These are phyloP conservation scores for Barypeithes pellucidus DNA, from an alignment of 2,888 invertebrate species.

Conservation along the genomic window DNA sequence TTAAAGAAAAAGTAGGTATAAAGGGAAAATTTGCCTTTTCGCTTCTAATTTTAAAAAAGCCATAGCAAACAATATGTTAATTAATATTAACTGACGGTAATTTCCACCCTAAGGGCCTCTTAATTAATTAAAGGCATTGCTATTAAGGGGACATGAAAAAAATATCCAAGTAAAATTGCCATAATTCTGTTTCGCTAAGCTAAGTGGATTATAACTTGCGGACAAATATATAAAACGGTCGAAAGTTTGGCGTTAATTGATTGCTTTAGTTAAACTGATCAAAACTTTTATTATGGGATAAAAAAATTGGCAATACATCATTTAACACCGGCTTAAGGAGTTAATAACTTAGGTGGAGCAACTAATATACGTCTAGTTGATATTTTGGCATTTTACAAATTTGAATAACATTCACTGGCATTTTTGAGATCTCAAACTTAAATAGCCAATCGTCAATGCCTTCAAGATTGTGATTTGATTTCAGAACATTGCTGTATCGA, in stretches of 20 bases:
- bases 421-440: too few relatives aligned
- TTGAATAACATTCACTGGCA: too few relatives aligned
- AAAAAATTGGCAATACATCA: background rate
- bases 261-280: background rate
- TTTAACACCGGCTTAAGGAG: too few relatives aligned
- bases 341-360: too few relatives aligned
- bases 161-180: background rate
- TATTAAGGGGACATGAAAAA: constrained; percentile 1
- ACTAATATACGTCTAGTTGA: too few relatives aligned
- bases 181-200: constrained; percentile 2
- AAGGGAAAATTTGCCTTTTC: background rate
- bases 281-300: background rate
- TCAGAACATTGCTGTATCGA: too few relatives aligned
- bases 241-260: constrained; percentile 2
- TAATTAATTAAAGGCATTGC: constrained; percentile 1
- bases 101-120: background rate
- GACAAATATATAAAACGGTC: constrained; percentile 1
- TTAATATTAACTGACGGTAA: constrained; percentile 12
- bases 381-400: too few relatives aligned
- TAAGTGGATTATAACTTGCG: constrained; percentile 8
- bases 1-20: background rate
- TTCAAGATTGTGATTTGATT: too few relatives aligned
- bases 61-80: constrained; percentile 7
- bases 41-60: background rate
- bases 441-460: too few relatives aligned